A percentile compares a stretch with the other conserved stretches of the same genome.
Conservation (phyloP, 2,797 vertebrate species). For the Meriones psammophilus region DNA sequence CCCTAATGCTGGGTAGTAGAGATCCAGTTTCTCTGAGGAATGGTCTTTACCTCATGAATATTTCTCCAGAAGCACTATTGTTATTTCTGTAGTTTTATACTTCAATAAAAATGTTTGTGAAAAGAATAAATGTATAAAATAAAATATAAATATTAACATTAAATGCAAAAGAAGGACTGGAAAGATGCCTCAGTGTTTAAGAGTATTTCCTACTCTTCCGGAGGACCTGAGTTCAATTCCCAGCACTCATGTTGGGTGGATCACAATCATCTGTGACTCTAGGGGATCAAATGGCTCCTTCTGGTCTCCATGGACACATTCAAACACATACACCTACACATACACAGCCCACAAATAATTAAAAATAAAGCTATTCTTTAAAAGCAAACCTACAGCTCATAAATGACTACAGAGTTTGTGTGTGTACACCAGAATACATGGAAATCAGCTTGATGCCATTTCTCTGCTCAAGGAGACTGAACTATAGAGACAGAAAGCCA, state of each 20-base stretch:
- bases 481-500: not conserved
- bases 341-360: not conserved
- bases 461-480: not conserved
- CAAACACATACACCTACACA: not conserved
- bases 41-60: not conserved
- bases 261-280: not conserved
- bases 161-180: not conserved
- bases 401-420: not conserved
- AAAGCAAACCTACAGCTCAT: not conserved
- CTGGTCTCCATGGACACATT: too few relatives aligned
- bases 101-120: conserved; percentile 1
- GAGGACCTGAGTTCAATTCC: not conserved
- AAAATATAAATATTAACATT: not conserved
- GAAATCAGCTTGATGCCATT: not conserved
- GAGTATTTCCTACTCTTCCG: not conserved
- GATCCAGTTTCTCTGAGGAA: not conserved
- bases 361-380: not conserved
- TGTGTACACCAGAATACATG: not conserved
- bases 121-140: not conserved
- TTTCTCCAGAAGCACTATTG: not conserved
- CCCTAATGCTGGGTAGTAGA: not conserved
- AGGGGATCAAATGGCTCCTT: not conserved
- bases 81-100: not conserved
- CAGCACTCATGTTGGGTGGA: not conserved
- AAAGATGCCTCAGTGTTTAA: not conserved